Evolutionary conservation across 2,113 vertebrate species (phyloP).

Genomic region (Oncorhynchus clarkii): DNA sequence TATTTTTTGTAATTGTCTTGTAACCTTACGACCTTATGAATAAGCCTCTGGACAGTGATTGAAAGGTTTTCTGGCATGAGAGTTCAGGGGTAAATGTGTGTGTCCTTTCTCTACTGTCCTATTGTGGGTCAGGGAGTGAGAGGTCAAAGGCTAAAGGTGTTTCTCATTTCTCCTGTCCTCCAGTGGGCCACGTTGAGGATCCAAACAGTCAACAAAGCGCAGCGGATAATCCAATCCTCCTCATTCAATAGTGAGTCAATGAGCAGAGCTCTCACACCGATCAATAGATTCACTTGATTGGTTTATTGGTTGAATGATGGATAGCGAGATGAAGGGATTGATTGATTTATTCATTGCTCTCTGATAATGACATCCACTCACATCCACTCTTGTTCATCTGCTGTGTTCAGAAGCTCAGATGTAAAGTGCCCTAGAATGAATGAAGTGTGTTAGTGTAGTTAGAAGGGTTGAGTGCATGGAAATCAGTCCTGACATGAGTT

Average conservation of each 20-base stretch:
- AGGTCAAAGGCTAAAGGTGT: not conserved
- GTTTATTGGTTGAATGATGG: not conserved
- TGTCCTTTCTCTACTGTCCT: no score
- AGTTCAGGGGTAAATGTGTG: not conserved
- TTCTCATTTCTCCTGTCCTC: slow-evolving; percentile 41
- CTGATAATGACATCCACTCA: not conserved
- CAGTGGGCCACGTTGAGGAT: slow-evolving; percentile 95
- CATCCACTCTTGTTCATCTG: not conserved
- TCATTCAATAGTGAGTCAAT: slow-evolving; percentile 79
- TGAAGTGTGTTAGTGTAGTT: not conserved
- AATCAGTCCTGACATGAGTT: not conserved
- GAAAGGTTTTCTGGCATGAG: no score
- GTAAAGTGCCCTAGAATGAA: not conserved
- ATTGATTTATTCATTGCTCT: not conserved
- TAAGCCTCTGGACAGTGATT: no score
- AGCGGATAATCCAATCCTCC: slow-evolving; percentile 62
- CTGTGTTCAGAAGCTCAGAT: not conserved
- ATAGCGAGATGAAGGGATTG: not conserved
- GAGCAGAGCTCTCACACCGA: not conserved
- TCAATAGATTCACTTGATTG: not conserved
- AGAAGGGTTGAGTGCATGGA: not conserved
- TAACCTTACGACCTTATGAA: no score
- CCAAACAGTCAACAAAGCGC: slow-evolving; percentile 74
- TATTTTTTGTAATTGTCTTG: no score
- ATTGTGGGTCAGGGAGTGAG: not conserved